These are phyloP conservation scores for Drosophila glabriapex DNA, from an alignment of 2,888 invertebrate genomes.

Conservation along the genomic window DNA sequence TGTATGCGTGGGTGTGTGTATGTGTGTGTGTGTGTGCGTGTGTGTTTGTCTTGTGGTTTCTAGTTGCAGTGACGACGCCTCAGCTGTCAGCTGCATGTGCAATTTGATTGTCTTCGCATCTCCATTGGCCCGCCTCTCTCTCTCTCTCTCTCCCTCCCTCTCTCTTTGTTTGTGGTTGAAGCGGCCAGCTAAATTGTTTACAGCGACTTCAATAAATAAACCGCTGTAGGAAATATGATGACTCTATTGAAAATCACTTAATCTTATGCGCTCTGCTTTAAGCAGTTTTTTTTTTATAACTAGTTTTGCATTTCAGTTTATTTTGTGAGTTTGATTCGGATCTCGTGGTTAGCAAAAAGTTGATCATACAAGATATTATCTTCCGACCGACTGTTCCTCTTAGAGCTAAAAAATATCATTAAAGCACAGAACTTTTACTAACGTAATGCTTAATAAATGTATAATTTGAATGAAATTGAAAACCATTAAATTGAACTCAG, in stretches of 20 bases:
- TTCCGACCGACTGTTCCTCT: background rate
- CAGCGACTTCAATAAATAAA: constrained; percentile 26
- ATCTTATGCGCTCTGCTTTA: background rate
- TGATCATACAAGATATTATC: background rate
- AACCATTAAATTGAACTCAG: background rate
- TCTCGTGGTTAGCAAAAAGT: background rate
- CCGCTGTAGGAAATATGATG: constrained; percentile 9
- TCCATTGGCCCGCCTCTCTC: background rate
- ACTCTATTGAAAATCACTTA: background rate
- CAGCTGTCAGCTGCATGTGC: constrained; percentile 63
- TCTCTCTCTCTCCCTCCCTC: background rate
- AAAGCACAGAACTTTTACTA: background rate
- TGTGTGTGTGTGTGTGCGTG: constrained; percentile 15
- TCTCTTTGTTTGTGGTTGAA: constrained; percentile 11
- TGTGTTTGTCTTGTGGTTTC: constrained; percentile 41
- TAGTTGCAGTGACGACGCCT: constrained; percentile 42
- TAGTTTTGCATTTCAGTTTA: background rate
- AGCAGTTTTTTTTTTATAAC: background rate
- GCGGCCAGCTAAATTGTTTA: constrained; percentile 49
- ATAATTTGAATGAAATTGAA: background rate
- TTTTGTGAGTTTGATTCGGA: too few relatives aligned
- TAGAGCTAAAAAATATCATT: background rate
- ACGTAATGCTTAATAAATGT: background rate
- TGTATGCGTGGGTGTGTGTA: constrained; percentile 21
- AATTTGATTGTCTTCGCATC: constrained; percentile 36